These are phyloP conservation scores for Eumaeus atala DNA, from an alignment of 1,140 invertebrate species.

Conservation along the genomic window DNA sequence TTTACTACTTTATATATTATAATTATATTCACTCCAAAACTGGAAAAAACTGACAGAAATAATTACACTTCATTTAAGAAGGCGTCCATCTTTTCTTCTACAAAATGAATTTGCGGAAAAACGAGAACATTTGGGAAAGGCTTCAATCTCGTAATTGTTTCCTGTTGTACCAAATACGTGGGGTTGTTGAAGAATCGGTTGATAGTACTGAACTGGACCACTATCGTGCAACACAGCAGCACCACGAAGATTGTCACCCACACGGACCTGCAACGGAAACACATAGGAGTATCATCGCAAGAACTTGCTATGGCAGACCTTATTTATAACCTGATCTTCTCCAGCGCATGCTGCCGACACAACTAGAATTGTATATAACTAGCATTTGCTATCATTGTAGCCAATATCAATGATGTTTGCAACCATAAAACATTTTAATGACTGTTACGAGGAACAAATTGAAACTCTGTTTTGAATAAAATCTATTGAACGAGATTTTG, in stretches of 20 bases:
- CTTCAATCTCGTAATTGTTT: constrained; percentile 7
- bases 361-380: too few relatives aligned
- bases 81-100: constrained; percentile 30
- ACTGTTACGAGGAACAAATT: too few relatives aligned
- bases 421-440: too few relatives aligned
- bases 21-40: neutral
- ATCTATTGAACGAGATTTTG: too few relatives aligned
- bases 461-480: too few relatives aligned
- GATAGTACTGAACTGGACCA: constrained; percentile 28
- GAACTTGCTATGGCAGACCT: neutral
- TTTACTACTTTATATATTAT: neutral
- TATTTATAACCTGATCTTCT: neutral
- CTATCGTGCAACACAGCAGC: constrained; percentile 24
- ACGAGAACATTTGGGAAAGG: constrained; percentile 38
- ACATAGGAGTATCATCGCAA: neutral
- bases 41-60: neutral
- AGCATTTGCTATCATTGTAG: too few relatives aligned
- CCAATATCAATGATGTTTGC: too few relatives aligned
- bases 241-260: constrained; percentile 26
- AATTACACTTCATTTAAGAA: constrained; percentile 37
- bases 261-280: constrained; percentile 26
- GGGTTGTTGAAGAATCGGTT: constrained; percentile 34
- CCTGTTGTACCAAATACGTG: constrained; percentile 30
- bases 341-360: too few relatives aligned
- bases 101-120: constrained; percentile 38